Evolutionary conservation across 2,113 vertebrate genomes (phyloP).

Genomic region (Syngnathus scovelli): DNA sequence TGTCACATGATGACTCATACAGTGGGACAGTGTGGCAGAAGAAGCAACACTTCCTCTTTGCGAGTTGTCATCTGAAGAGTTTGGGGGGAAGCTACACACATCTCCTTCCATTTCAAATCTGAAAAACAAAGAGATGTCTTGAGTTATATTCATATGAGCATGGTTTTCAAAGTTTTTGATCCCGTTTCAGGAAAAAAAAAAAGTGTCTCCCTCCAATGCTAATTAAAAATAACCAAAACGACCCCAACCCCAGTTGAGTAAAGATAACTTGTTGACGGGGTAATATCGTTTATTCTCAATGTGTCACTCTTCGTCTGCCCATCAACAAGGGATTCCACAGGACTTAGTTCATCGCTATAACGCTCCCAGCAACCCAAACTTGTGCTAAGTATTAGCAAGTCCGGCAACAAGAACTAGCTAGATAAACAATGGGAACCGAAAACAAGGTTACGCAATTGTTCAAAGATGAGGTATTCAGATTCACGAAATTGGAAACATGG

Average conservation of each 20-base stretch:
- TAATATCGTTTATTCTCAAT: neutral
- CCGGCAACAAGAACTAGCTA: neutral
- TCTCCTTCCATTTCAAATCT: slow-evolving; percentile 78
- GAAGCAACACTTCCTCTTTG: slow-evolving; percentile 85
- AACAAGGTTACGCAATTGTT: slow-evolving; percentile 10
- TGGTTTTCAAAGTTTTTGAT: neutral
- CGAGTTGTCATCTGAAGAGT: slow-evolving; percentile 68
- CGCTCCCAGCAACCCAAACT: neutral
- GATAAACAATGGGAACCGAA: neutral
- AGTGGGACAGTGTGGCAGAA: slow-evolving; percentile 70
- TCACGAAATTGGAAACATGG: neutral
- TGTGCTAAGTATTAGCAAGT: neutral
- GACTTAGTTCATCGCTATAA: neutral
- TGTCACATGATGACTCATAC: slow-evolving; percentile 51
- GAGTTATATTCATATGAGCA: neutral
- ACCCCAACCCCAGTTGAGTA: neutral
- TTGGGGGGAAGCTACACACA: slow-evolving; percentile 65
- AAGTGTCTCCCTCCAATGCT: neutral
- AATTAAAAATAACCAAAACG: too few relatives aligned
- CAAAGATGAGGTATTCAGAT: neutral
- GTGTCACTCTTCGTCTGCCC: slow-evolving; percentile 1
- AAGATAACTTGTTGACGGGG: neutral
- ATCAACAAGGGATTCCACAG: neutral
- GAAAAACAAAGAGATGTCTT: slow-evolving; percentile 18
- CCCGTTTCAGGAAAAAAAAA: neutral